phyloP scores from a whole-genome alignment of 2,888 invertebrate genomes.

The Drosophila recens region DNA sequence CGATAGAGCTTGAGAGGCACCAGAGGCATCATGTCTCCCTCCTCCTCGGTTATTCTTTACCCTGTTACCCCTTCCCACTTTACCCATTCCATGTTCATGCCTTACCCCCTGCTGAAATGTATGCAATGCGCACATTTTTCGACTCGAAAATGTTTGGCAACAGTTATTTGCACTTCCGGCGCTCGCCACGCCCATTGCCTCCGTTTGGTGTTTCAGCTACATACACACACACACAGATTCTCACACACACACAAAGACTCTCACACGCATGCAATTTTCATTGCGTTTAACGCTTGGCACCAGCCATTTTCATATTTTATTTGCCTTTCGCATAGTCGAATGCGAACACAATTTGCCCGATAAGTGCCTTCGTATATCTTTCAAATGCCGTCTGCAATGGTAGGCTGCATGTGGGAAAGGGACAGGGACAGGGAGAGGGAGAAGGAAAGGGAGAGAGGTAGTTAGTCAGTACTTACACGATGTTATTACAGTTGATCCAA shows the following conservation, averaged over 20 bases:
- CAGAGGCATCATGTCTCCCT: not conserved
- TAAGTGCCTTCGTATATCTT: constrained; percentile 50
- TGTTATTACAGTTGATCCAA: constrained; percentile 30
- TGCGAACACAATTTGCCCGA: constrained; percentile 44
- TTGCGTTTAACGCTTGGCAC: constrained; percentile 64
- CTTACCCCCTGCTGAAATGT: constrained; percentile 37
- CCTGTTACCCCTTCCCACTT: not conserved
- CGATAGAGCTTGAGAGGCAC: constrained; percentile 21
- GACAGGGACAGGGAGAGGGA: not conserved
- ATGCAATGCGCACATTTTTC: constrained; percentile 75
- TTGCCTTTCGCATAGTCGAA: constrained; percentile 48
- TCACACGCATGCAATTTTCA: constrained; percentile 52
- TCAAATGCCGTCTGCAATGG: constrained; percentile 32
- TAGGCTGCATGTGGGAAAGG: not conserved
- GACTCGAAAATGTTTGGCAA: constrained; percentile 74
- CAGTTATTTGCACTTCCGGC: constrained; percentile 76
- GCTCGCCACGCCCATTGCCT: constrained; percentile 39
- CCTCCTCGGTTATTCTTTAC: not conserved
- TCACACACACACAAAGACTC: constrained; percentile 7
- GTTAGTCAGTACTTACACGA: constrained; percentile 21
- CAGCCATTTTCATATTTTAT: constrained; percentile 73
- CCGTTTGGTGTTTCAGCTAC: not conserved
- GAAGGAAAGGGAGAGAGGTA: not conserved
- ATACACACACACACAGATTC: constrained; percentile 9
- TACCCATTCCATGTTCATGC: not conserved